These are phyloP conservation scores for Shinisaurus crocodilurus DNA, from an alignment of 2,113 vertebrate species.

Conservation along the genomic window DNA sequence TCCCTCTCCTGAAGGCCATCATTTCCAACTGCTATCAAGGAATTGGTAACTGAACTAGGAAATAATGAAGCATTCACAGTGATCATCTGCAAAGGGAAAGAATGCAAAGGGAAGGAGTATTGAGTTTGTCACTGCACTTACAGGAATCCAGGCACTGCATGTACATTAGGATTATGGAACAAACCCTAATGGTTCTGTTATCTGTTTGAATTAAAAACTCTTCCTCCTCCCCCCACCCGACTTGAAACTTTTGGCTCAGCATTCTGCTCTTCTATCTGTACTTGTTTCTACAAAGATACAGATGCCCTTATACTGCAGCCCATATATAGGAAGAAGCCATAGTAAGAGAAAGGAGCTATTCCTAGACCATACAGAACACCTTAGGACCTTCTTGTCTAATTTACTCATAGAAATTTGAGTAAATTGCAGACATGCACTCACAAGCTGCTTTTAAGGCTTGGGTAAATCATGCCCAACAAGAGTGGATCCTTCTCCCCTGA, in stretches of 20 bases:
- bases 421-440: not conserved
- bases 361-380: not conserved
- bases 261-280: not conserved
- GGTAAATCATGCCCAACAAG: not conserved
- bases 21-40: conserved; percentile 96
- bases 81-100: conserved; percentile 87
- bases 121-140: conserved; percentile 13
- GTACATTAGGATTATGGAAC: not conserved
- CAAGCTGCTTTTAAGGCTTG: not conserved
- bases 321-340: not conserved
- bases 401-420: not conserved
- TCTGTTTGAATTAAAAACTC: not conserved
- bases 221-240: not conserved
- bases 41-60: conserved; percentile 95
- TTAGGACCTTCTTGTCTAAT: not conserved
- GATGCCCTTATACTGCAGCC: not conserved
- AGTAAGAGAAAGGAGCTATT: not conserved
- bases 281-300: not conserved
- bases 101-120: conserved; percentile 13
- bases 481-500: not conserved
- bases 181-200: not conserved
- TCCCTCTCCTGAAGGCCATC: conserved; percentile 97
- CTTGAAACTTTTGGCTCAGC: not conserved
- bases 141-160: not conserved
- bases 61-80: conserved; percentile 98